These are phyloP conservation scores for Poeciliopsis turneri DNA, from an alignment of 2,797 vertebrate species.

Conservation along the genomic window DNA sequence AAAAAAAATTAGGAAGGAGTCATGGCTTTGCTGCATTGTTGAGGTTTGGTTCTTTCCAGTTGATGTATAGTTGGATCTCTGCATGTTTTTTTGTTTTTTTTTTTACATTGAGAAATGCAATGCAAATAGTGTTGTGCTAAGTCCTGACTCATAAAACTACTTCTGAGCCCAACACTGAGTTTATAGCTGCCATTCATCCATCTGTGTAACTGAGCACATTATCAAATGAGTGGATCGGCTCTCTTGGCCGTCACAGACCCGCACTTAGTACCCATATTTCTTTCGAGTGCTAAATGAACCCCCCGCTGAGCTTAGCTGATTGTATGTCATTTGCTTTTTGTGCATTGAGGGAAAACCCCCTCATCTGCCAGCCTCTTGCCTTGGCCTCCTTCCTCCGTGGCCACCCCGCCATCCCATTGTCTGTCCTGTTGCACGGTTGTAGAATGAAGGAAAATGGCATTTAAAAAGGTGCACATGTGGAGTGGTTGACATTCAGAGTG, in stretches of 20 bases:
- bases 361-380: conserved; percentile 43
- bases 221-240: conserved; percentile 61
- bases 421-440: conserved; percentile 60
- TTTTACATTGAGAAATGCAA: not conserved
- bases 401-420: conserved; percentile 49
- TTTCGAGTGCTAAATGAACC: conserved; percentile 71
- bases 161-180: conserved; percentile 28
- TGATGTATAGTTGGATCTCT: not conserved
- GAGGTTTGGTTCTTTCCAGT: not conserved
- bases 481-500: conserved; percentile 80
- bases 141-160: conserved; percentile 4
- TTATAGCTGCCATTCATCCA: conserved; percentile 57
- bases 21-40: not conserved
- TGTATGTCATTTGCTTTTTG: conserved; percentile 71
- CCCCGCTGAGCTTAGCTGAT: conserved; percentile 64
- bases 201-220: conserved; percentile 68
- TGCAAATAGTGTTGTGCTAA: not conserved
- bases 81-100: not conserved
- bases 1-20: not conserved
- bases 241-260: conserved; percentile 57
- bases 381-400: conserved; percentile 26
- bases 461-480: conserved; percentile 78
- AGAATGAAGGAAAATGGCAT: conserved; percentile 79
- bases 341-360: conserved; percentile 27
- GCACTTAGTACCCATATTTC: conserved; percentile 61